A percentile compares a stretch with the other conserved stretches of the same genome.
Conservation (phyloP, 2,888 invertebrate genomes). For the Lasioglossum calceatum region DNA sequence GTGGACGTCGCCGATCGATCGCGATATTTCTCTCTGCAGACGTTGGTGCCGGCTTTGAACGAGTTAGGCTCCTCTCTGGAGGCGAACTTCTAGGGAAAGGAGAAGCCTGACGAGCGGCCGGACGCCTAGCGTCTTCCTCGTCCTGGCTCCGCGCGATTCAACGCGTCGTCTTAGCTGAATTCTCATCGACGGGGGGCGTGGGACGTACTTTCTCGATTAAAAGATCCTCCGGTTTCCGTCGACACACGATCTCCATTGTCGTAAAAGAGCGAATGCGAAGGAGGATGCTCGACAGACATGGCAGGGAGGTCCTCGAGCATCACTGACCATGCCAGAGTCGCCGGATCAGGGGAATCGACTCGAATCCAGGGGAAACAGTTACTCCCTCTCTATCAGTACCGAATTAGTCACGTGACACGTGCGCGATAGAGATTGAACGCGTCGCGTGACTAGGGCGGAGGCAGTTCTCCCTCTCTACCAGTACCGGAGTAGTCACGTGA, state of each 20-base stretch:
- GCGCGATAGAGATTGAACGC: too few species aligned
- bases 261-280: neutral
- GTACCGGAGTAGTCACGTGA: too few species aligned
- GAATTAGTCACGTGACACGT: too few species aligned
- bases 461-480: too few species aligned
- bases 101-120: slow-evolving; percentile 11
- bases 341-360: too few species aligned
- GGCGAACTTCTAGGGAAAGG: slow-evolving; percentile 73
- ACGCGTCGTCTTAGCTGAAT: slow-evolving; percentile 4
- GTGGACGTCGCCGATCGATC: slow-evolving; percentile 89
- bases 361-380: too few species aligned
- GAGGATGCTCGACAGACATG: too few species aligned
- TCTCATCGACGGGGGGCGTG: neutral
- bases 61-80: slow-evolving; percentile 76
- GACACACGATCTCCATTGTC: neutral
- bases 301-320: too few species aligned
- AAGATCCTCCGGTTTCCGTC: neutral
- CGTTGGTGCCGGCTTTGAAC: slow-evolving; percentile 85
- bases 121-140: slow-evolving; percentile 23
- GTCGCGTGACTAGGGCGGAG: too few species aligned
- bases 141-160: neutral
- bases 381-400: too few species aligned
- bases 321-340: too few species aligned
- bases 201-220: neutral
- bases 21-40: slow-evolving; percentile 89